phyloP scores from a whole-genome alignment of 2,888 invertebrate species.

The Sympetrum striolatum region DNA sequence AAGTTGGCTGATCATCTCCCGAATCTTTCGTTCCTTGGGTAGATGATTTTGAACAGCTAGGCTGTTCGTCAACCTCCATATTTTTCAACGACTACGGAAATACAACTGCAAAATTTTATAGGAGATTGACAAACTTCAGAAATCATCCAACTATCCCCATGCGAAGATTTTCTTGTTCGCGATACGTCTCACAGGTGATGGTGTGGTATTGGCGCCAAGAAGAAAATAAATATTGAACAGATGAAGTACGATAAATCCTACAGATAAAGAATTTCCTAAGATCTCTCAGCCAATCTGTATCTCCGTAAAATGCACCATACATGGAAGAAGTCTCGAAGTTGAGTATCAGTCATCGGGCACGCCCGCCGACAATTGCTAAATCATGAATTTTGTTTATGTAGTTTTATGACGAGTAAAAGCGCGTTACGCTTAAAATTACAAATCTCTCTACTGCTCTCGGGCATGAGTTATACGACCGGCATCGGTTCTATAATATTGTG shows the following conservation, averaged over 20 bases:
- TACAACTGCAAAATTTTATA: neutral
- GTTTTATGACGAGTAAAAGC: neutral
- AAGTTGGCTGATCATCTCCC: neutral
- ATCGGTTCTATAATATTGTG: neutral
- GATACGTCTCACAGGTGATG: neutral
- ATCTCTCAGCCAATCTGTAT: constrained; percentile 15
- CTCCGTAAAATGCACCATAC: constrained; percentile 32
- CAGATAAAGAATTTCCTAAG: constrained; percentile 12
- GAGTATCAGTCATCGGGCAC: constrained; percentile 21
- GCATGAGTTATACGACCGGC: neutral
- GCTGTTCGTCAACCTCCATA: constrained; percentile 17
- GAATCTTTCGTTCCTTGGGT: neutral
- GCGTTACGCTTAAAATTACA: neutral
- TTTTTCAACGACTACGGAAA: neutral
- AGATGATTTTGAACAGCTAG: neutral
- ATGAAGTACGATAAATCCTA: neutral
- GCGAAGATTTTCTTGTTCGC: neutral
- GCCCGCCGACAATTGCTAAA: constrained; percentile 13
- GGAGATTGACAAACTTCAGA: neutral
- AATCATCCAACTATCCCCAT: neutral
- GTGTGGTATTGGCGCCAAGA: neutral
- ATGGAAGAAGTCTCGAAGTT: constrained; percentile 16
- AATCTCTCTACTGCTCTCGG: neutral
- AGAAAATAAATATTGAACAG: neutral
- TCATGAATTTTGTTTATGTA: neutral